Evolutionary conservation across 2,797 vertebrate species (phyloP).

Genomic region (Falco novaeseelandiae): DNA sequence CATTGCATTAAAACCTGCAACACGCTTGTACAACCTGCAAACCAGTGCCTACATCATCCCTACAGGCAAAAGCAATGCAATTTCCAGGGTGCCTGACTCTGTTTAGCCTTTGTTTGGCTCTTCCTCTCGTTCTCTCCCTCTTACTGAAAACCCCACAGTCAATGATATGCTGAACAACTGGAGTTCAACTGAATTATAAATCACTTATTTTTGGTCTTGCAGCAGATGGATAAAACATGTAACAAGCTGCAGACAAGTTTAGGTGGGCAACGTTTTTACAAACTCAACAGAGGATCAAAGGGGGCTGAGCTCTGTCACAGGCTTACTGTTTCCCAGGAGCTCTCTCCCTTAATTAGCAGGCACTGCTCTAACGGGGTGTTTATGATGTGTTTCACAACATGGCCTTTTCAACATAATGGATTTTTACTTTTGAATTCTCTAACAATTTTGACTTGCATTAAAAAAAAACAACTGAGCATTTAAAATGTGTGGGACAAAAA

Average conservation of each 20-base stretch:
- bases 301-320: background rate
- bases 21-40: background rate
- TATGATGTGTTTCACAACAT: conserved; percentile 12
- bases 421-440: conserved; percentile 43
- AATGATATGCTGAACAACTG: background rate
- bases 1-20: background rate
- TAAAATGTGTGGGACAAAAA: conserved; percentile 22
- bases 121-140: background rate
- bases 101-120: background rate
- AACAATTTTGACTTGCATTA: conserved; percentile 26
- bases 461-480: background rate
- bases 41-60: background rate
- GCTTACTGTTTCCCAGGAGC: conserved; percentile 44
- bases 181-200: conserved; percentile 39
- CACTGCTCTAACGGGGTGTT: background rate
- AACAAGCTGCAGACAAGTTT: conserved; percentile 50
- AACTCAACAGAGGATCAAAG: conserved; percentile 42
- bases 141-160: background rate
- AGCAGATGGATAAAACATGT: conserved; percentile 46
- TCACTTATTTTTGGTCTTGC: background rate
- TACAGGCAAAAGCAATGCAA: background rate
- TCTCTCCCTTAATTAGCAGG: conserved; percentile 51
- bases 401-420: background rate
- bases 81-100: background rate
- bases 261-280: conserved; percentile 1